These are phyloP conservation scores for Hirtodrosophila alboralis DNA, from an alignment of 2,888 invertebrate genomes.

Conservation along the genomic window DNA sequence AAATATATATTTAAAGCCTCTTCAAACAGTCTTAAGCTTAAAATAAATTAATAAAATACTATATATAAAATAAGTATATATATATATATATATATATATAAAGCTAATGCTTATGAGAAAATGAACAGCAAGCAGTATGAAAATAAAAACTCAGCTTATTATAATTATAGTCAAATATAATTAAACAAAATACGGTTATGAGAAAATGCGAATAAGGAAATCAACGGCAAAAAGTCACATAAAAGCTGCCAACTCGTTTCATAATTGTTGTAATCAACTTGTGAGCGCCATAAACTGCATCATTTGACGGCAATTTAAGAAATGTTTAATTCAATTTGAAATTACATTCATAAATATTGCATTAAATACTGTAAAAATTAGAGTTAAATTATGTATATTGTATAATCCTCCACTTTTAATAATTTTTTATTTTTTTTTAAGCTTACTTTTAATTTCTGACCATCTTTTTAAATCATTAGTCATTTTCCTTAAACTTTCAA, in stretches of 20 bases:
- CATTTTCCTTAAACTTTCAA: slow-evolving; percentile 69
- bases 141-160: slow-evolving; percentile 19
- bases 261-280: slow-evolving; percentile 45
- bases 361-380: slow-evolving; percentile 2
- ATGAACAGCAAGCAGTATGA: too few species aligned
- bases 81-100: too few species aligned
- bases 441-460: too few species aligned
- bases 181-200: slow-evolving; percentile 17
- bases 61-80: too few species aligned
- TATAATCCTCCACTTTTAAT: too few species aligned
- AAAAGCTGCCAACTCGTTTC: slow-evolving; percentile 30
- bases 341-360: slow-evolving; percentile 27
- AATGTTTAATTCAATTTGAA: slow-evolving; percentile 55
- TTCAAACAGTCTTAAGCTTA: too few species aligned
- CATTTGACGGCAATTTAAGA: slow-evolving; percentile 49
- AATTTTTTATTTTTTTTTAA: too few species aligned
- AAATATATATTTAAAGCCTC: too few species aligned
- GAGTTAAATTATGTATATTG: not conserved
- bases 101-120: too few species aligned
- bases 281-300: slow-evolving; percentile 40
- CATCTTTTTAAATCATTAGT: slow-evolving; percentile 68
- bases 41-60: slow-evolving; percentile 15
- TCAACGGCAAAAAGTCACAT: slow-evolving; percentile 21
- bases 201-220: slow-evolving; percentile 36
- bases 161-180: slow-evolving; percentile 28